These are phyloP conservation scores for Potorous gilbertii DNA, from an alignment of 2,797 vertebrate genomes.

Conservation along the genomic window DNA sequence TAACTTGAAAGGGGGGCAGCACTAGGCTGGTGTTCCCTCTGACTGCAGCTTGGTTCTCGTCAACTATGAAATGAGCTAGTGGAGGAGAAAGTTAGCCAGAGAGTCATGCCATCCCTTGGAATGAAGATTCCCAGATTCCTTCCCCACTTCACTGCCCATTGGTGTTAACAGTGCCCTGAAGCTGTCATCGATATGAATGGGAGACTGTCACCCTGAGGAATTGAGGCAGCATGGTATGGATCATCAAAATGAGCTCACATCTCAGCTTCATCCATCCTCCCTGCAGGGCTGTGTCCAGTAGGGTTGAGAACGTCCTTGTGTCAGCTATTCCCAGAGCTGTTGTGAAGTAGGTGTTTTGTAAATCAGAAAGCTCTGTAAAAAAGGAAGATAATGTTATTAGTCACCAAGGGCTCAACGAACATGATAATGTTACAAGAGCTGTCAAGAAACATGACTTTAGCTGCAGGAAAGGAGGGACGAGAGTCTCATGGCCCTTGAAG, in stretches of 20 bases:
- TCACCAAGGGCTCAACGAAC: constrained; percentile 13
- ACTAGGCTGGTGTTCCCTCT: background rate
- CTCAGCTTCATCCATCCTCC: background rate
- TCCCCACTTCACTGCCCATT: background rate
- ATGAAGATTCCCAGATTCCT: background rate
- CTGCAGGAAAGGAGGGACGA: constrained; percentile 50
- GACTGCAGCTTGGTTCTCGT: background rate
- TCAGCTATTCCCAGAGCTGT: background rate
- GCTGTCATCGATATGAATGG: background rate
- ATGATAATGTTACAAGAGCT: constrained; percentile 37
- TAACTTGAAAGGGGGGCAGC: background rate
- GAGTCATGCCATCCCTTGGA: background rate
- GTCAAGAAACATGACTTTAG: constrained; percentile 45
- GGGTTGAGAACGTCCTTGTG: background rate
- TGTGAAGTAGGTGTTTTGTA: background rate
- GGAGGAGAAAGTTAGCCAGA: background rate
- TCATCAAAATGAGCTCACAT: background rate
- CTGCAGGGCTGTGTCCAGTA: background rate
- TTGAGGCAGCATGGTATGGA: background rate
- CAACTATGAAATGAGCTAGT: background rate
- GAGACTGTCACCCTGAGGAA: background rate
- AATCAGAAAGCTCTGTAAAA: background rate
- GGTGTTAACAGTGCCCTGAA: background rate
- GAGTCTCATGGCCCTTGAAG: background rate
- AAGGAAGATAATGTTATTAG: background rate